Base-by-base conservation (phyloP, 2,797 vertebrate genomes). In the Bufotes viridis region DNA sequence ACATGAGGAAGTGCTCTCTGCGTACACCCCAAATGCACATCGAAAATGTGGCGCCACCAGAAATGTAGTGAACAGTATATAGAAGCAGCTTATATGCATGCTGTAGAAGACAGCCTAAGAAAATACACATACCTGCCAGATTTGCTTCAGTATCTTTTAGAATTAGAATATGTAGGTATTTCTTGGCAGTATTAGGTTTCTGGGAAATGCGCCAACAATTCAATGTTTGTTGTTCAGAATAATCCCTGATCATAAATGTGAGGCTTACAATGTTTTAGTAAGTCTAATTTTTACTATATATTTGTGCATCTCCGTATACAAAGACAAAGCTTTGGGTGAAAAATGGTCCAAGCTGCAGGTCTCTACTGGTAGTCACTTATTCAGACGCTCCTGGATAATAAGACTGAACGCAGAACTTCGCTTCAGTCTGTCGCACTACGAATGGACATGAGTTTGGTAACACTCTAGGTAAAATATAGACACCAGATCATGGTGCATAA, bases 231-330 rank as follows among this genome's bases (percentile, higher is more conserved):
- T 85, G 83, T 72, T 74, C 34, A 58, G 82, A 83, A 58, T 58
- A 83, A 83, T 83, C 82, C 74, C 69, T 83, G 81, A 83, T 83
- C 67, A 83, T 72, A 83, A 83, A 83, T 72, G 81, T 72, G 67
- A 83, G 78, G 53, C 57, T 80, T 80, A 80, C 78, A 80, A 58
- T 79, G 55, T 58, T 79, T 60, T 29, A 79, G 14, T 58, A 79
- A 79, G 15, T 34, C 57, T 42, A 55, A 60, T 29, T 80, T 78
- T 22, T 80, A 80, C 78, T 57, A 34, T 83, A 83, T 70, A 83
- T 60, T 80, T 80, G 78, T 57, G 26, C 72, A 57, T 83, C 53
- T 34, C 49, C 24, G 7, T 58, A 22, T 70, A 87, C 65, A 87
- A 72, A 82, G 34, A 82, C 26, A 34, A 42, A 72, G 13, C 26